Percentiles rank a stretch among this genome's conserved stretches.
Conservation (phyloP, 1,140 invertebrate species). For the Anagrus nilaparvatae region DNA sequence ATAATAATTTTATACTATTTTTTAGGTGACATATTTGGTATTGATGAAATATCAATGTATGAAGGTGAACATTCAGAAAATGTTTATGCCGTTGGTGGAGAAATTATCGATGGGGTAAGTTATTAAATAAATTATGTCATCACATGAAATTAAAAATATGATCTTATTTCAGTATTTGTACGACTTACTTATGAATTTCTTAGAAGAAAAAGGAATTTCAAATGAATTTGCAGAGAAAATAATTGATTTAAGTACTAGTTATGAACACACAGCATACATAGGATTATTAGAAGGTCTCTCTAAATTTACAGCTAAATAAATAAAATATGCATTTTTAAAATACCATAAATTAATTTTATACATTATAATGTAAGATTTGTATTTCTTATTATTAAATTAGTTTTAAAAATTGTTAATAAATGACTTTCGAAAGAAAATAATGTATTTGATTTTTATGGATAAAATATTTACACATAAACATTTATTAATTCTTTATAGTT, state of each 20-base stretch:
- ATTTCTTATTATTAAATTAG: slow-evolving; percentile 10
- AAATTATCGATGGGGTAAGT: slow-evolving; percentile 79
- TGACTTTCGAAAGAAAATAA: too few species aligned
- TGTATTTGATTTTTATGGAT: too few species aligned
- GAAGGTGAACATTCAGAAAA: slow-evolving; percentile 75
- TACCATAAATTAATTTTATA: slow-evolving; percentile 10
- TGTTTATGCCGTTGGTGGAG: slow-evolving; percentile 76
- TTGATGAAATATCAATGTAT: slow-evolving; percentile 78
- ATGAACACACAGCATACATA: slow-evolving; percentile 85
- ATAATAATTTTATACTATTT: slow-evolving; percentile 15
- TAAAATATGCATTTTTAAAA: too few species aligned
- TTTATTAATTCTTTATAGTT: too few species aligned
- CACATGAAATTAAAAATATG: background rate
- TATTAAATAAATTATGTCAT: slow-evolving; percentile 9
- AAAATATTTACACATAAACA: too few species aligned
- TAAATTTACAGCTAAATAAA: slow-evolving; percentile 61
- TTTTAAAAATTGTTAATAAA: slow-evolving; percentile 14
- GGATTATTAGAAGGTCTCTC: slow-evolving; percentile 74
- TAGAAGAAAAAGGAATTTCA: slow-evolving; percentile 86
- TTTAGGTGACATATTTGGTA: slow-evolving; percentile 72
- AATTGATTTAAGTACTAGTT: slow-evolving; percentile 73
- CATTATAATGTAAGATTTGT: slow-evolving; percentile 14
- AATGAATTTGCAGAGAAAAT: slow-evolving; percentile 86
- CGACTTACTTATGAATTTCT: slow-evolving; percentile 83
- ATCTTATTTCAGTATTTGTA: slow-evolving; percentile 72